Evolutionary conservation across 2,113 vertebrate species (phyloP).

Genomic region (Myiozetetes cayanensis): DNA sequence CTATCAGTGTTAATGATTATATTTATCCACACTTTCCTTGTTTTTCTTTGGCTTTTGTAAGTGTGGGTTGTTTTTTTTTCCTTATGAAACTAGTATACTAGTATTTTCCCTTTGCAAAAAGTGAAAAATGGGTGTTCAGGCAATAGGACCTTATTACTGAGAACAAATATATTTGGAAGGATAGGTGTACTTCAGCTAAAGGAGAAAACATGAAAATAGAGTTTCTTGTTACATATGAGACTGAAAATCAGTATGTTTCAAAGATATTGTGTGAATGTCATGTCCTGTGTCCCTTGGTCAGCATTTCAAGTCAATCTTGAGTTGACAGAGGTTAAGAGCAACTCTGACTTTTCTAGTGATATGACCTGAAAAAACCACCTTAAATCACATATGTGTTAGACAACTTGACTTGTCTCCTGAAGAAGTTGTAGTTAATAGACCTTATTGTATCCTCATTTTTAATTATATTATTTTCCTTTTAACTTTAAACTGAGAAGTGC

Average conservation of each 20-base stretch:
- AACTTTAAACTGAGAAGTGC: neutral
- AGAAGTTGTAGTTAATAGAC: neutral
- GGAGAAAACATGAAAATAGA: neutral
- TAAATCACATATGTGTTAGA: neutral
- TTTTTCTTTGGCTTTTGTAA: neutral
- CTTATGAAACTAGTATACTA: neutral
- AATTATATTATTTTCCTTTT: neutral
- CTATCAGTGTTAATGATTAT: neutral
- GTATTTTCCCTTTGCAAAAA: neutral
- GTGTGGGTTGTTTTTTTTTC: neutral
- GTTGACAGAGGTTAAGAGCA: neutral
- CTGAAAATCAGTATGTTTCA: neutral
- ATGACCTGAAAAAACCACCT: neutral
- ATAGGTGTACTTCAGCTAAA: neutral
- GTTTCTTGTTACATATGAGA: neutral
- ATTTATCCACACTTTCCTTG: neutral
- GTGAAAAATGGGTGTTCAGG: neutral
- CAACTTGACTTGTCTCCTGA: neutral
- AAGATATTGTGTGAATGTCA: neutral
- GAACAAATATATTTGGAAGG: neutral
- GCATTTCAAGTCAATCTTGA: neutral
- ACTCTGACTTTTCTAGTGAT: neutral
- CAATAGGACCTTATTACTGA: neutral
- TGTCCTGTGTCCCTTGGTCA: neutral
- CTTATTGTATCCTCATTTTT: neutral